Evolutionary conservation across 2,797 vertebrate genomes (phyloP).

Genomic region (Amblyopsis hoosieri): DNA sequence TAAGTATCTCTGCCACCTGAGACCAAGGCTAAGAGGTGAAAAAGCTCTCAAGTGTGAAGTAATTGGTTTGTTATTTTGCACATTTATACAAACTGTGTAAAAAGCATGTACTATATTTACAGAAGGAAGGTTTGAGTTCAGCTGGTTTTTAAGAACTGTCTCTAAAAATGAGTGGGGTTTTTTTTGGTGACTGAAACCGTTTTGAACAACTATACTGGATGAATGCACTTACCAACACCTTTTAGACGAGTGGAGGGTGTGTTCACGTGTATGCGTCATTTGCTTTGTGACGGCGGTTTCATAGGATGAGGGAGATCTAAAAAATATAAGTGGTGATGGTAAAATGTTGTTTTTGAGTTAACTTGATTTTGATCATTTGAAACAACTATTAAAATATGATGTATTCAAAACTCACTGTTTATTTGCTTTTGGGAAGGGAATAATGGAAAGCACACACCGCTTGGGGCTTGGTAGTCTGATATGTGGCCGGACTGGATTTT

Average conservation of each 20-base stretch:
- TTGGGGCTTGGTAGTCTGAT: too few relatives aligned
- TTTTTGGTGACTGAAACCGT: slow-evolving; percentile 39
- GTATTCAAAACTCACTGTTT: slow-evolving; percentile 23
- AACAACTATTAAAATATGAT: slow-evolving; percentile 69
- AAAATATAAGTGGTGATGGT: slow-evolving; percentile 35
- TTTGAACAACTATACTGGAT: slow-evolving; percentile 36
- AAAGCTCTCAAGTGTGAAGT: slow-evolving; percentile 13
- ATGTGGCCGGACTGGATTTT: too few relatives aligned
- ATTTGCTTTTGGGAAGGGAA: background rate
- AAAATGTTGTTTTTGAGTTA: slow-evolving; percentile 57
- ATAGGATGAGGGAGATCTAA: slow-evolving; percentile 50
- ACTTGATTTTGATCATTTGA: slow-evolving; percentile 60
- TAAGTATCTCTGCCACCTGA: slow-evolving; percentile 30
- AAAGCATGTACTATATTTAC: slow-evolving; percentile 3
- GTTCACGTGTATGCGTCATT: slow-evolving; percentile 23
- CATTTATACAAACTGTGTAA: slow-evolving; percentile 20
- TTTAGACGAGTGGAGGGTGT: slow-evolving; percentile 32
- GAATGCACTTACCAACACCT: slow-evolving; percentile 33
- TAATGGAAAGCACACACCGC: background rate
- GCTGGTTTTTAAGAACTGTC: slow-evolving; percentile 9
- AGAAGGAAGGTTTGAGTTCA: slow-evolving; percentile 17
- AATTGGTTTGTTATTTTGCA: slow-evolving; percentile 29
- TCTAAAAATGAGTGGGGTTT: slow-evolving; percentile 32
- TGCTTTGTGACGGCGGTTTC: slow-evolving; percentile 51
- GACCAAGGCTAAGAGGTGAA: slow-evolving; percentile 53